A percentile compares a stretch with the other conserved stretches of the same genome.
Evolutionary conservation across 2,797 vertebrate species (phyloP).

Genomic region (Onychomys leucogaster): DNA sequence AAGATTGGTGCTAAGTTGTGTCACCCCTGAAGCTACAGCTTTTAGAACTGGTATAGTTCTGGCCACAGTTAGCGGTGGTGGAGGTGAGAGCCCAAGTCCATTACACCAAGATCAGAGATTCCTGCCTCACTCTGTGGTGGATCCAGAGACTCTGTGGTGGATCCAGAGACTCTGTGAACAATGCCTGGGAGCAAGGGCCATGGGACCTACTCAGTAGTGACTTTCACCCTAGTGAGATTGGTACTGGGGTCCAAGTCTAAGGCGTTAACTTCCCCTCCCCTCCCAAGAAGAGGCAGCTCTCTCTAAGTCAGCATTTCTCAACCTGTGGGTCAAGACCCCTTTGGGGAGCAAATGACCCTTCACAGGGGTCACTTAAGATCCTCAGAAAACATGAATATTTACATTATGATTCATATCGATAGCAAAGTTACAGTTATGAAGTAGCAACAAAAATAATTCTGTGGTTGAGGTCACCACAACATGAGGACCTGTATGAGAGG

Average conservation of each 20-base stretch:
- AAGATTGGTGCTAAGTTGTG: background rate
- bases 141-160: background rate
- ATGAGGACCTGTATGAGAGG: too few species aligned
- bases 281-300: background rate
- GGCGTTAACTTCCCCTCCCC: too few species aligned
- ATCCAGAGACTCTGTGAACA: background rate
- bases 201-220: background rate
- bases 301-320: background rate
- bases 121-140: background rate
- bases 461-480: too few species aligned
- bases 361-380: background rate
- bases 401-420: background rate
- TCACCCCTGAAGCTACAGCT: background rate
- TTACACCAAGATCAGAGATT: background rate
- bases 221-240: background rate
- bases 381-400: background rate
- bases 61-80: background rate
- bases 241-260: background rate
- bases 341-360: background rate
- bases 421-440: background rate
- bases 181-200: background rate
- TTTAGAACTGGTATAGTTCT: background rate
- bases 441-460: background rate
- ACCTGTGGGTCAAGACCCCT: background rate
- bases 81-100: background rate